Percentiles rank a stretch among this genome's conserved stretches.
These are phyloP conservation scores for Cerceris rybyensis DNA, from an alignment of 2,888 invertebrate genomes.

Conservation along the genomic window DNA sequence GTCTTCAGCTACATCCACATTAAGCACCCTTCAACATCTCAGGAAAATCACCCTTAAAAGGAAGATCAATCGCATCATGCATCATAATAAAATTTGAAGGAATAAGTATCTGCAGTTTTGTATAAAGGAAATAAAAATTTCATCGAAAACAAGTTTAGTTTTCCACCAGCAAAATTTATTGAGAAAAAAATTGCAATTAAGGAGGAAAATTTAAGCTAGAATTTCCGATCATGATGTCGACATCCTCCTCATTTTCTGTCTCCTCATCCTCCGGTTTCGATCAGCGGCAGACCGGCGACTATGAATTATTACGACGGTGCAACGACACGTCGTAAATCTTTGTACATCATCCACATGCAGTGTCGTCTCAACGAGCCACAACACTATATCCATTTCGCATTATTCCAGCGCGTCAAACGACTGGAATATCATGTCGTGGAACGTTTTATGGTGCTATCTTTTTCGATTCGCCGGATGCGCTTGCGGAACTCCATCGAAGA, in stretches of 20 bases:
- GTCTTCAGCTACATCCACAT: background rate
- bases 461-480: background rate
- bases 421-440: conserved; percentile 15
- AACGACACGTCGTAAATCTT: conserved; percentile 44
- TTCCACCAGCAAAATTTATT: too few relatives aligned
- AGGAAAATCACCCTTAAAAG: background rate
- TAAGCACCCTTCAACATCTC: background rate
- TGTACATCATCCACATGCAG: conserved; percentile 21
- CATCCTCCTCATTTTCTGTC: background rate
- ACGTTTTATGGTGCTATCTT: conserved; percentile 4
- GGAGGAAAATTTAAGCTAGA: background rate
- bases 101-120: too few relatives aligned
- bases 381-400: conserved; percentile 29
- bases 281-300: background rate
- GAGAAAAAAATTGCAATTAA: background rate
- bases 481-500: background rate
- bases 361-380: background rate
- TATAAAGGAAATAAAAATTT: too few relatives aligned
- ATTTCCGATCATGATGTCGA: background rate
- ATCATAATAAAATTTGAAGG: background rate
- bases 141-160: too few relatives aligned
- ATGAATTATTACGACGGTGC: conserved; percentile 35
- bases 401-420: conserved; percentile 26
- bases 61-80: background rate
- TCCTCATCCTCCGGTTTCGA: background rate